These are phyloP conservation scores for Diarsia dahlii DNA, from an alignment of 2,888 invertebrate genomes.

Conservation along the genomic window DNA sequence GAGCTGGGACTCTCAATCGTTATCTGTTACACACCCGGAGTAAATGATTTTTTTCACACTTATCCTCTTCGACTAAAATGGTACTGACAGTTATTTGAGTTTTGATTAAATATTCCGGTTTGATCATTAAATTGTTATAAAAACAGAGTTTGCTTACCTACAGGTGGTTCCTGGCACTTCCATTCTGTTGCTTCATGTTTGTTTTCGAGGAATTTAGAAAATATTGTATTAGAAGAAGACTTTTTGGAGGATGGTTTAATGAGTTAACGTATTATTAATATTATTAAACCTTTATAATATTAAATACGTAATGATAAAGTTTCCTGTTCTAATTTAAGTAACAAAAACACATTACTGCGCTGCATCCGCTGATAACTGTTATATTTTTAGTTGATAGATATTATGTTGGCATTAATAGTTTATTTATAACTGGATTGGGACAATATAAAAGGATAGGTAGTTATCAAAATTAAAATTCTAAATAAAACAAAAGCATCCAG, in stretches of 20 bases:
- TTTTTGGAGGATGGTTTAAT: slow-evolving; percentile 84
- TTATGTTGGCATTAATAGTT: not conserved
- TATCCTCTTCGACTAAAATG: slow-evolving; percentile 89
- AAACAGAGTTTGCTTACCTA: slow-evolving; percentile 21
- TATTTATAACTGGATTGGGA: slow-evolving; percentile 11
- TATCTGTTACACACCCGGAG: slow-evolving; percentile 93
- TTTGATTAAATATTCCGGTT: not conserved
- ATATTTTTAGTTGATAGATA: slow-evolving; percentile 37
- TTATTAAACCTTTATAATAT: slow-evolving; percentile 6
- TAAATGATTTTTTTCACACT: slow-evolving; percentile 90
- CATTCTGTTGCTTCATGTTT: slow-evolving; percentile 93
- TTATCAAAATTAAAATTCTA: not conserved
- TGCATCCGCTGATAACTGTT: slow-evolving; percentile 50
- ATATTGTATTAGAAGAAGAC: slow-evolving; percentile 90
- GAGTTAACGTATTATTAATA: slow-evolving; percentile 80
- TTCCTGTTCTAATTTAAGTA: slow-evolving; percentile 48
- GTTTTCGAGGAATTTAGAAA: slow-evolving; percentile 94
- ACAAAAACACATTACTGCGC: slow-evolving; percentile 14
- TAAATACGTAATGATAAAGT: slow-evolving; percentile 26
- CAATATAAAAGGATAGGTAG: not conserved
- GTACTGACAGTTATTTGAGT: slow-evolving; percentile 65
- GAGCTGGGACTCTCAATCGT: slow-evolving; percentile 92
- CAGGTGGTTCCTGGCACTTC: slow-evolving; percentile 94
- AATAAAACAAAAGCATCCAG: slow-evolving; percentile 60
- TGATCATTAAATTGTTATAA: not conserved